A percentile compares a stretch with the other conserved stretches of the same genome.
These are phyloP conservation scores for Cathartes aura DNA, from an alignment of 2,113 vertebrate genomes.

Conservation along the genomic window DNA sequence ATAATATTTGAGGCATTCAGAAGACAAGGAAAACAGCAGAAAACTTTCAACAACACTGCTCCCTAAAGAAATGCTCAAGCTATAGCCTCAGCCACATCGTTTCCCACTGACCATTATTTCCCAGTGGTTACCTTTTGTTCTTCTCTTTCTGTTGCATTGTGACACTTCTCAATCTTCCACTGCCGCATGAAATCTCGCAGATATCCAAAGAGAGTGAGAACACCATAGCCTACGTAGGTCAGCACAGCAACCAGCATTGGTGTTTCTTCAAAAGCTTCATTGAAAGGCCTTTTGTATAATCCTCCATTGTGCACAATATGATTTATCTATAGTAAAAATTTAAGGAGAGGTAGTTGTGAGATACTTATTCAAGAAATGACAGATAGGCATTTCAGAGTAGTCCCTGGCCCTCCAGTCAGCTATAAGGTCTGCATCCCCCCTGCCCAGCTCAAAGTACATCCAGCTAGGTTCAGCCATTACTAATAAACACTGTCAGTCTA, in stretches of 20 bases:
- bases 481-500: neutral
- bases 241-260: constrained; percentile 95
- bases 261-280: constrained; percentile 93
- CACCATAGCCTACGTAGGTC: constrained; percentile 95
- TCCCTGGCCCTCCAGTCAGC: neutral
- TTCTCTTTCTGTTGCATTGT: constrained; percentile 90
- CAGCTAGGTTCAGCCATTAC: neutral
- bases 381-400: neutral
- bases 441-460: neutral
- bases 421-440: neutral
- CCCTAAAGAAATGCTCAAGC: neutral
- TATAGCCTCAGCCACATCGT: neutral
- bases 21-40: neutral
- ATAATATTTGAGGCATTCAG: neutral
- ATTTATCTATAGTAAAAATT: constrained; percentile 76
- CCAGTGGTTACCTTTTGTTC: constrained; percentile 87
- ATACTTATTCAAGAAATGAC: neutral
- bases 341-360: neutral
- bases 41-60: neutral
- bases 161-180: constrained; percentile 94
- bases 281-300: constrained; percentile 90
- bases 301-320: constrained; percentile 83
- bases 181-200: constrained; percentile 93
- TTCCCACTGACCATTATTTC: neutral
- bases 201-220: constrained; percentile 96